phyloP scores from a whole-genome alignment of 2,797 vertebrate genomes.

The Paramormyrops hopkinsi region DNA sequence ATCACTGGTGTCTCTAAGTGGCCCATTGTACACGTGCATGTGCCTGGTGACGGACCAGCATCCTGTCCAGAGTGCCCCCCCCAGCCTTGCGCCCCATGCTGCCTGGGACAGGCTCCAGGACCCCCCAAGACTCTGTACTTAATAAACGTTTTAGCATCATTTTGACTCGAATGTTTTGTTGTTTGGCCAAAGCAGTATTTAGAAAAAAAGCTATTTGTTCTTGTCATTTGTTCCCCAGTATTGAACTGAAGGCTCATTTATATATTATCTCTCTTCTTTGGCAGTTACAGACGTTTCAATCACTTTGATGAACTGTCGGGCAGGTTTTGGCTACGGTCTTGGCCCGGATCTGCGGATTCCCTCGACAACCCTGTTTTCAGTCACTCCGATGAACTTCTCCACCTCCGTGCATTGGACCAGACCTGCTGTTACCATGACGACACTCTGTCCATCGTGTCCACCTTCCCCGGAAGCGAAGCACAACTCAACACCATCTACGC shows the following conservation, averaged over 20 bases:
- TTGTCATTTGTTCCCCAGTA: neutral
- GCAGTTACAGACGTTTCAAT: constrained; percentile 81
- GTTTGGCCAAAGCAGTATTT: neutral
- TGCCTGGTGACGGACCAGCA: neutral
- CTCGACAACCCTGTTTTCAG: constrained; percentile 79
- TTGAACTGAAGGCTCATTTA: neutral
- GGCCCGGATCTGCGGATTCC: constrained; percentile 70
- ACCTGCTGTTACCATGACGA: constrained; percentile 74
- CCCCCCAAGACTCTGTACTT: neutral
- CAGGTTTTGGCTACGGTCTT: constrained; percentile 73
- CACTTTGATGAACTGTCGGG: constrained; percentile 81
- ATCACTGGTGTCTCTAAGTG: neutral
- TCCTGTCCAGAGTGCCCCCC: neutral
- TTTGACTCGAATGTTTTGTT: neutral
- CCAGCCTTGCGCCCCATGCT: neutral
- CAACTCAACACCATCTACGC: constrained; percentile 64
- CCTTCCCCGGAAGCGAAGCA: constrained; percentile 57
- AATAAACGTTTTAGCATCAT: neutral
- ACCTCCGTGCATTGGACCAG: constrained; percentile 66
- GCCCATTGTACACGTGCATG: neutral
- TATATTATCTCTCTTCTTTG: neutral
- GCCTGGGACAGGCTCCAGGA: neutral
- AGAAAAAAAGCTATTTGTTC: neutral
- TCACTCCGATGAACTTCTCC: constrained; percentile 76
- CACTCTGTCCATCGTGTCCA: constrained; percentile 46